Percentiles rank a stretch among this genome's conserved stretches.
phyloP scores from a whole-genome alignment of 1,140 invertebrate genomes.

The Drosophila kurseongensis region DNA sequence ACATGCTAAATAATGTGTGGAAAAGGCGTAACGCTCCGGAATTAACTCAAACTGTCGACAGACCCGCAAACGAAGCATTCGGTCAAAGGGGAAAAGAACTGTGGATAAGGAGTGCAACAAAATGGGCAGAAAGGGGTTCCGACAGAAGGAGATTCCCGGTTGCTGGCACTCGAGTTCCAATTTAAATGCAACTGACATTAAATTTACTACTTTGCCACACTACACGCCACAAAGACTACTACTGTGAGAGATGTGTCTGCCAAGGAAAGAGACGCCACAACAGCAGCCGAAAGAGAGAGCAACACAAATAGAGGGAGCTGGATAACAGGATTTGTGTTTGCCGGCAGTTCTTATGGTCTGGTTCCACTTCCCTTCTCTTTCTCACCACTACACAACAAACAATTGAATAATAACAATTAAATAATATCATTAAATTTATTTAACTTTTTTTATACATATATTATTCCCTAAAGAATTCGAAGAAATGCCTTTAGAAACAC shows the following conservation, averaged over 20 bases:
- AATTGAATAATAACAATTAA: background rate
- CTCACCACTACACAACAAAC: background rate
- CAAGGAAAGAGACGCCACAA: conserved; percentile 10
- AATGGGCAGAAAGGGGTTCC: background rate
- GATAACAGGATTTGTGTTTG: conserved; percentile 34
- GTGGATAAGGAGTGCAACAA: conserved; percentile 2
- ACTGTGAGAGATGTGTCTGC: conserved; percentile 44
- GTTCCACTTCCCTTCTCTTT: conserved; percentile 19
- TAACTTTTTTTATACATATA: no score
- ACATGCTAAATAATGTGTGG: conserved; percentile 41
- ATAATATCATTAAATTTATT: no score
- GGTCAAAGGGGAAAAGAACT: conserved; percentile 5
- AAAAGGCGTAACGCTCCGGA: conserved; percentile 53
- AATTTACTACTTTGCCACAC: conserved; percentile 81
- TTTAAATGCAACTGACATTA: conserved; percentile 83
- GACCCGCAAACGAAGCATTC: conserved; percentile 29
- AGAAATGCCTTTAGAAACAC: no score
- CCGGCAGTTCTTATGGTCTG: conserved; percentile 15
- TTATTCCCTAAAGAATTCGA: no score
- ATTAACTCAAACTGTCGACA: conserved; percentile 81
- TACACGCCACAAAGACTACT: conserved; percentile 43
- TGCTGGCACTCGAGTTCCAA: conserved; percentile 65
- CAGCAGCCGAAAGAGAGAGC: conserved; percentile 3
- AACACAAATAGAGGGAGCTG: conserved; percentile 3
- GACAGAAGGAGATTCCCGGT: conserved; percentile 11